Evolutionary conservation across 1,140 invertebrate genomes (phyloP), one percentile per base, ranked within the genome.

Genomic region (Drosophila ercepeae): DNA sequence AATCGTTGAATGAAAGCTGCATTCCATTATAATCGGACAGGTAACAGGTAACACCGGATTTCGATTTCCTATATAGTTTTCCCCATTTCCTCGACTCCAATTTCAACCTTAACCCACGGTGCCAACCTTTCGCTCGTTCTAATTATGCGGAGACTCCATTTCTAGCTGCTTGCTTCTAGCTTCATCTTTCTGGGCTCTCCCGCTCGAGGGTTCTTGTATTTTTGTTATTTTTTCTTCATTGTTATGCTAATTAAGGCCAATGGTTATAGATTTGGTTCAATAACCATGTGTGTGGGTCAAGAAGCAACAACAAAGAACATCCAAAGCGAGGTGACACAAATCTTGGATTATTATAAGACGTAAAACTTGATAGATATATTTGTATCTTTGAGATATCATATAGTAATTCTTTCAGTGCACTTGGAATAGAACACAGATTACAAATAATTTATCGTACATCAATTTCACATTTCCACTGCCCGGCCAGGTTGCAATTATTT

Each of bases 161-260:
- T 77, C 69, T 63, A 46, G 52, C 61, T 59, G 65, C n/a, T n/a
- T n/a, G 68, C 75, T 84, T 77, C 58, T 63, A 46, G 52, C 68
- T 59, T 54, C 53, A 67, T 75, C 72, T 74, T 68, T 54, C 14
- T 21, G 13, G 44, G 34, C 36, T 53, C 42, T 54, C 44, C 29
- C 21, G 50, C 71, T 48, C 21, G 42, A 42, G 49, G 81, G 68
- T 77, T 77, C 68, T 74, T 65, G 61, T 44, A 44, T 52, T 74
- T 73, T 60, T 39, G 39, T 55, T 59, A 44, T 73, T 53, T 72
- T 78, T 52, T 70, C 63, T 70, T 58, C 44, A 77, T 88, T 88
- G 82, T 88, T 71, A 82, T 88, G 82, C 39, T 88, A 88, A 88
- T 88, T 88, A 88, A 82, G 82, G 74, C 71, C 79, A 83, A 42